Evolutionary conservation across 2,113 vertebrate genomes (phyloP), one percentile per base, ranked within the genome.

Genomic region (Atherinomorus stipes): DNA sequence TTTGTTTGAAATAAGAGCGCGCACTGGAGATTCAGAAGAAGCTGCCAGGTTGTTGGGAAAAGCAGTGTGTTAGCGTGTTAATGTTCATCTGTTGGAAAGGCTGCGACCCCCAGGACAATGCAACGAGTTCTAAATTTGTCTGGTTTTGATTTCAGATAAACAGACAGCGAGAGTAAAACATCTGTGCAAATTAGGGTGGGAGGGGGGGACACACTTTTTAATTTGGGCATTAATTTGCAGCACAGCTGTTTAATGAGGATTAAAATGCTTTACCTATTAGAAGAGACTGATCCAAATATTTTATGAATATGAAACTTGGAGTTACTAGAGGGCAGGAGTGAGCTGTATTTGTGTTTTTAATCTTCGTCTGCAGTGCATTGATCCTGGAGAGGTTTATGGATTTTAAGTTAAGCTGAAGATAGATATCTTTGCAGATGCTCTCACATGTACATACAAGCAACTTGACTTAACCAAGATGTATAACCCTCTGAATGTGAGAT

Each of bases 291-390:
- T 78, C 78, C 71, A 72, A 74, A 71, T 49, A 61, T 81, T 53
- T 52, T 34, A 18, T 61, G 51, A 74, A 72, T 62, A 77, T 51
- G 38, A 64, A 75, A 52, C 71, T 15, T 28, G 0, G 45, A 66
- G 31, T 51, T 78, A 75, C 85, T 85, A 90, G 92, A 85, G 87
- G 90, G 92, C 91, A 91, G 91, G 74, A 88, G 76, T 85, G 90
- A 92, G 88, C 91, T 66, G 21, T 25, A 54, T 11, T 76, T 18
- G n/a, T 60, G 49, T 81, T 40, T 60, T 72, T 81, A 28, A 52
- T 77, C 37, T 1, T 0, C 53, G 57, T 62, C 44, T 1, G 44
- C 73, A 44, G 54, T 77, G 49, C 31, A 21, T 53, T 25, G 28
- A 68, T 58, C 26, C 22, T 4, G 18, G 60, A 18, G 40, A 74